A percentile compares a stretch with the other conserved stretches of the same genome.
These are phyloP conservation scores for Epizoanthus stellaris DNA, from an alignment of 92 coral and sea anemone species.

Conservation along the genomic window DNA sequence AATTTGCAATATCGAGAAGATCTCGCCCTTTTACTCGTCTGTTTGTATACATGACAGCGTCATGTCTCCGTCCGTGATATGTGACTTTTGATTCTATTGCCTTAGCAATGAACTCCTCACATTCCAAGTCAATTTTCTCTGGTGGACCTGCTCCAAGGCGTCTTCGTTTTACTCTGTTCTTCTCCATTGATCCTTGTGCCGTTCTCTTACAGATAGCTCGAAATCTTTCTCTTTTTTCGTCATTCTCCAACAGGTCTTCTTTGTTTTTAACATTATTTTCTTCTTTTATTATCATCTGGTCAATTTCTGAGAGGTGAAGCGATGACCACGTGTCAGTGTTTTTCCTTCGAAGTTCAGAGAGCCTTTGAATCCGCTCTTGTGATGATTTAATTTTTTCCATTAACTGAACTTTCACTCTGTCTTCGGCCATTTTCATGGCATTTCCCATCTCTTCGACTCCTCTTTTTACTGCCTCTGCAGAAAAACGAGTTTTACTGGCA, in stretches of 20 bases:
- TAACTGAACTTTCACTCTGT: not conserved
- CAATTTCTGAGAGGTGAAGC: constrained; percentile 22
- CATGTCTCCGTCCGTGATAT: constrained; percentile 39
- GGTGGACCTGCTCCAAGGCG: constrained; percentile 37
- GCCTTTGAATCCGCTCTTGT: constrained; percentile 1
- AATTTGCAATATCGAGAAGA: constrained; percentile 39
- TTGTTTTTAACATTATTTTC: not conserved
- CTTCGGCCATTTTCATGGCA: not conserved
- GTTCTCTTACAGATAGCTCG: constrained; percentile 1
- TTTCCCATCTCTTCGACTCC: constrained; percentile 9
- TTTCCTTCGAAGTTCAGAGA: constrained; percentile 2
- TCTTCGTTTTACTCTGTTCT: constrained; percentile 40
- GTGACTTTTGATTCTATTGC: constrained; percentile 39
- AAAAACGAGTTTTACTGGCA: constrained; percentile 1
- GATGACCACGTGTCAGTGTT: not conserved
- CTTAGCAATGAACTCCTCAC: constrained; percentile 43
- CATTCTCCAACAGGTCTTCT: not conserved
- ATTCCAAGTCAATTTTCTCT: constrained; percentile 23
- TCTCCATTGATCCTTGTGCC: constrained; percentile 14
- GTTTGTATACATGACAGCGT: constrained; percentile 46
- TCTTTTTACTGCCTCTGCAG: not conserved
- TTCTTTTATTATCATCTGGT: constrained; percentile 5
- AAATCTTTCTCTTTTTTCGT: constrained; percentile 15
- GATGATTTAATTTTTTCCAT: not conserved
- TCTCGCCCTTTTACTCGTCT: constrained; percentile 45